phyloP scores from a whole-genome alignment of 2,113 vertebrate species.

The Argyrosomus japonicus region DNA sequence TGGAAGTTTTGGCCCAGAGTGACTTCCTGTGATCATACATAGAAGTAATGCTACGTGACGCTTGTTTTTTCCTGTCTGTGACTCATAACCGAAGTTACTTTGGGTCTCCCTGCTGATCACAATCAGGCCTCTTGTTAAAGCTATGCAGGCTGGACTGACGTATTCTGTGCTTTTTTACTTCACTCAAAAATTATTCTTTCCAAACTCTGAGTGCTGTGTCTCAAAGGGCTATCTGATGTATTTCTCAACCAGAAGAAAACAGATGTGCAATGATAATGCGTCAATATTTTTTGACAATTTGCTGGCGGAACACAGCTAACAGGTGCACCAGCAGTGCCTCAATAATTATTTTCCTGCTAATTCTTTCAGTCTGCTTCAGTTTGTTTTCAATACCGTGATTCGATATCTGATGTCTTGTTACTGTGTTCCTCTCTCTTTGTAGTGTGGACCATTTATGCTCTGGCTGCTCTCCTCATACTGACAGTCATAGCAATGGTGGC shows the following conservation, averaged over 20 bases:
- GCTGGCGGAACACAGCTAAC: slow-evolving; percentile 43
- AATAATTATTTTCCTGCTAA: slow-evolving; percentile 42
- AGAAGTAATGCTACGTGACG: slow-evolving; percentile 27
- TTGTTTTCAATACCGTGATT: slow-evolving; percentile 20
- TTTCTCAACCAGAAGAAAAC: slow-evolving; percentile 48
- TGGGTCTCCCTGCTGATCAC: slow-evolving; percentile 50
- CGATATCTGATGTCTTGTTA: slow-evolving; percentile 36
- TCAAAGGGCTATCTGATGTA: slow-evolving; percentile 29
- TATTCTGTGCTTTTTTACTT: slow-evolving; percentile 16
- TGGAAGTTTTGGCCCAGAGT: slow-evolving; percentile 20
- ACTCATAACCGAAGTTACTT: slow-evolving; percentile 38
- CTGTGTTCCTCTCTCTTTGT: slow-evolving; percentile 29
- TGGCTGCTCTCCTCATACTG: slow-evolving; percentile 92
- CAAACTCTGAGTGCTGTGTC: slow-evolving; percentile 18
- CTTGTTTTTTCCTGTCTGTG: slow-evolving; percentile 33
- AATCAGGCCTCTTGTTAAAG: slow-evolving; percentile 43
- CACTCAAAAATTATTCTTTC: slow-evolving; percentile 41
- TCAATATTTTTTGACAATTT: slow-evolving; percentile 52
- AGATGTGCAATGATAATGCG: slow-evolving; percentile 61
- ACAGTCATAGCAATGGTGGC: slow-evolving; percentile 92
- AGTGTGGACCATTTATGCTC: slow-evolving; percentile 97
- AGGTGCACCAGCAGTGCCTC: slow-evolving; percentile 52
- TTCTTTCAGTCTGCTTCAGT: slow-evolving; percentile 47
- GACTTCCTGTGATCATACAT: slow-evolving; percentile 24
- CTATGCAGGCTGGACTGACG: slow-evolving; percentile 16